Percentiles rank a stretch among this genome's conserved stretches.
Evolutionary conservation across 1,140 invertebrate species (phyloP).

Genomic region (Sitophilus oryzae): DNA sequence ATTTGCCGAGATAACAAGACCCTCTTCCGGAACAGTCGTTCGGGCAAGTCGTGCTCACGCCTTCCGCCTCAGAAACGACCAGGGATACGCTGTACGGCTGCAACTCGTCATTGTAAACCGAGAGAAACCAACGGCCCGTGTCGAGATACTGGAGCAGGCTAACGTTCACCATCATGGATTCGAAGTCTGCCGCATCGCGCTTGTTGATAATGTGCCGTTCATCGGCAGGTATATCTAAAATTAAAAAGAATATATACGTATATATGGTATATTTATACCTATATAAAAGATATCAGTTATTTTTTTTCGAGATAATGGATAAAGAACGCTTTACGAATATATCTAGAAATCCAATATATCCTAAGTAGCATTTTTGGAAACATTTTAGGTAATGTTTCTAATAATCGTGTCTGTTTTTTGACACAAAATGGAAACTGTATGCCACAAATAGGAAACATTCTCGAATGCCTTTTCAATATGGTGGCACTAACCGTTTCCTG

Average conservation of each 20-base stretch:
- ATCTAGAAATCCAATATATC: too few species aligned
- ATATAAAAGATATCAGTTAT: too few species aligned
- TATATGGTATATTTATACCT: too few species aligned
- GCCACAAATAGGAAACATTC: too few species aligned
- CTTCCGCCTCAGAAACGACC: constrained; percentile 76
- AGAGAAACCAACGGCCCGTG: constrained; percentile 90
- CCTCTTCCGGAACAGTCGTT: constrained; percentile 93
- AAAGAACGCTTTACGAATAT: too few species aligned
- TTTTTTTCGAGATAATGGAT: too few species aligned
- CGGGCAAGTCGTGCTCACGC: constrained; percentile 81
- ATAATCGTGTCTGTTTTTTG: too few species aligned
- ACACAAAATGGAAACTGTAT: too few species aligned
- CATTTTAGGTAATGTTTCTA: too few species aligned
- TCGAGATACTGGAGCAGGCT: constrained; percentile 84
- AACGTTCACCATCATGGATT: constrained; percentile 73
- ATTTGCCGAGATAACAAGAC: constrained; percentile 90
- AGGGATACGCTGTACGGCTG: constrained; percentile 74
- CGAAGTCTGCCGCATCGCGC: constrained; percentile 51
- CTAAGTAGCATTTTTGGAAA: too few species aligned
- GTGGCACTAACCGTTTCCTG: too few species aligned
- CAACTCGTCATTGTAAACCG: constrained; percentile 91
- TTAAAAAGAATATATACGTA: neutral
- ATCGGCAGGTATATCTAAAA: constrained; percentile 43
- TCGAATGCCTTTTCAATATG: too few species aligned
- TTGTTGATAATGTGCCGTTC: constrained; percentile 51